Conservation (phyloP, 2,113 vertebrate species). For the Anhinga rufa region DNA sequence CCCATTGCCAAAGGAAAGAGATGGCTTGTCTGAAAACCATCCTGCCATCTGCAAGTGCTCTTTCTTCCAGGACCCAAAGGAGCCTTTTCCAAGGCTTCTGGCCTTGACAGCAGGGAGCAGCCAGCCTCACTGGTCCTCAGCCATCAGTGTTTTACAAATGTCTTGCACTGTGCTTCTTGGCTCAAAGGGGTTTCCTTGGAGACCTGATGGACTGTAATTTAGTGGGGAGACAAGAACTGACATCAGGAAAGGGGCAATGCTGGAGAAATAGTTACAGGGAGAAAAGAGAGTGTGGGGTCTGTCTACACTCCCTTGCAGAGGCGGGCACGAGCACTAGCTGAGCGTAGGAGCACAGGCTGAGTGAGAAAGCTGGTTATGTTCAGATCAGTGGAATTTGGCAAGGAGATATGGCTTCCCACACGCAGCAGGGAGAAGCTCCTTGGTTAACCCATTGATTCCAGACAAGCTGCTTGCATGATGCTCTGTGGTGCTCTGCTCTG, state of each 20-base stretch:
- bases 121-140: not conserved
- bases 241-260: not conserved
- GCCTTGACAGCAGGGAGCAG: not conserved
- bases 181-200: not conserved
- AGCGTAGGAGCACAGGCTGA: conserved; percentile 40
- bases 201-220: not conserved
- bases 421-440: not conserved
- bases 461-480: not conserved
- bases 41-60: not conserved
- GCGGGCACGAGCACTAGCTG: conserved; percentile 38
- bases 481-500: not conserved
- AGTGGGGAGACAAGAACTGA: not conserved
- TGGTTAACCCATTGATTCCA: conserved; percentile 4
- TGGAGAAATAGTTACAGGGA: not conserved
- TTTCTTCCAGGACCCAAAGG: not conserved
- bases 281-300: not conserved
- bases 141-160: not conserved
- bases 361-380: conserved; percentile 57
- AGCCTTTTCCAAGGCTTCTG: not conserved
- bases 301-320: conserved; percentile 2
- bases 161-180: not conserved
- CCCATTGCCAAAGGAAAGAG: not conserved
- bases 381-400: conserved; percentile 54
- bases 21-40: not conserved
- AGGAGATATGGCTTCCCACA: conserved; percentile 48